These are phyloP conservation scores for Notechis scutatus DNA, from an alignment of 2,113 vertebrate genomes.

Conservation along the genomic window DNA sequence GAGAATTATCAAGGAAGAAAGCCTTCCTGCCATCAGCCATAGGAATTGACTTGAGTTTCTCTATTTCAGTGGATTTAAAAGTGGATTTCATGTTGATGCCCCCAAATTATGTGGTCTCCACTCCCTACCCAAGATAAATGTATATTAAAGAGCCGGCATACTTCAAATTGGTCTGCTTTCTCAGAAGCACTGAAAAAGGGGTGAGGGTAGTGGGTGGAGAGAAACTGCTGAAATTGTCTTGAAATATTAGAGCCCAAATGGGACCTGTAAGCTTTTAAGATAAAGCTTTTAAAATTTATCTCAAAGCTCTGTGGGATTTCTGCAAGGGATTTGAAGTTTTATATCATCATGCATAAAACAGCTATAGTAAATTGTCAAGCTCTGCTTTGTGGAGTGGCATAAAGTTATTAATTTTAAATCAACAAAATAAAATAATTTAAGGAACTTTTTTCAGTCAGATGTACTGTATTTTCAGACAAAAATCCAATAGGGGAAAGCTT, in stretches of 20 bases:
- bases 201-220: background rate
- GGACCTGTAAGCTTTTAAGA: constrained; percentile 22
- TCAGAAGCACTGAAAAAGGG: background rate
- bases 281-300: constrained; percentile 27
- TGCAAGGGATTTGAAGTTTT: background rate
- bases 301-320: background rate
- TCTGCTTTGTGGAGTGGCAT: constrained; percentile 13
- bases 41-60: background rate
- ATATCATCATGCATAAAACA: constrained; percentile 4
- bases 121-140: background rate
- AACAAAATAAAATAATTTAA: constrained; percentile 18
- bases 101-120: constrained; percentile 1
- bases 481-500: background rate
- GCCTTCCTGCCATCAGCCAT: background rate
- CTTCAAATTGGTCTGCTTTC: constrained; percentile 10
- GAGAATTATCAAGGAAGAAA: background rate
- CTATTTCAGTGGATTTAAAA: background rate
- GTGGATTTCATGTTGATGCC: background rate
- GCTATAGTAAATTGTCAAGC: constrained; percentile 7
- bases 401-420: constrained; percentile 17
- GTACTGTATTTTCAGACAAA: constrained; percentile 4
- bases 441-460: background rate
- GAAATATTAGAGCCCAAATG: background rate
- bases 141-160: background rate
- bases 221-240: background rate